phyloP scores from a whole-genome alignment of 2,888 invertebrate genomes.

The Timema cristinae region DNA sequence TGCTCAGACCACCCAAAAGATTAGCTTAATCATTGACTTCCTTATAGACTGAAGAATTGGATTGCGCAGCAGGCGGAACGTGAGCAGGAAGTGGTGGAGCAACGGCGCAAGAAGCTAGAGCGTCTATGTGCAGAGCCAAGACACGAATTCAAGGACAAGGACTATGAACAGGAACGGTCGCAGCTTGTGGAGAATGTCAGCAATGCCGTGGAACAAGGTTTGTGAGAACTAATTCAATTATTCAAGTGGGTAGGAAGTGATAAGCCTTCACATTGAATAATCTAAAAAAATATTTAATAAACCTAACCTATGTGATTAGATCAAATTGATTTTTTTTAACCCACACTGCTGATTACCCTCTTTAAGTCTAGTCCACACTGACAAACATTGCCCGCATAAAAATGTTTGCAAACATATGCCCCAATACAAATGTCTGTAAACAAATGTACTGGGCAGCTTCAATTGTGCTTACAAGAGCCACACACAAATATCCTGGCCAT shows the following conservation, averaged over 20 bases:
- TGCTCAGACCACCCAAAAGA: no score
- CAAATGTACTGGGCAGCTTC: no score
- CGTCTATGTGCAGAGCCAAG: conserved; percentile 73
- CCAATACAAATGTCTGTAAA: no score
- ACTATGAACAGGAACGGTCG: conserved; percentile 72
- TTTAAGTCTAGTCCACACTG: not conserved
- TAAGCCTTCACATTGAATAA: not conserved
- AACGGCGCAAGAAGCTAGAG: conserved; percentile 73
- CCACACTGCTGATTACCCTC: not conserved
- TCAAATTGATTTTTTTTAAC: not conserved
- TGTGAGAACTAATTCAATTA: not conserved
- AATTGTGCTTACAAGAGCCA: no score
- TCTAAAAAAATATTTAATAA: not conserved
- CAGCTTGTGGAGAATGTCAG: conserved; percentile 74
- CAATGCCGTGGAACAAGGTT: conserved; percentile 79
- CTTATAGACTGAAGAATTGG: conserved; percentile 76
- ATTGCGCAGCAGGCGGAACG: conserved; percentile 79
- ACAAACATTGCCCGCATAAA: no score
- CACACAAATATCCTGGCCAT: no score
- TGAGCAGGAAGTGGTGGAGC: conserved; percentile 70
- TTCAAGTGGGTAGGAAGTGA: not conserved
- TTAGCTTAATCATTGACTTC: no score
- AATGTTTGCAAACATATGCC: no score
- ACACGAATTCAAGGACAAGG: conserved; percentile 79
- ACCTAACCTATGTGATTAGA: not conserved